Percentiles rank a stretch among this genome's conserved stretches.
These are phyloP conservation scores for Alloplasta piceator DNA, from an alignment of 2,888 invertebrate species.

Conservation along the genomic window DNA sequence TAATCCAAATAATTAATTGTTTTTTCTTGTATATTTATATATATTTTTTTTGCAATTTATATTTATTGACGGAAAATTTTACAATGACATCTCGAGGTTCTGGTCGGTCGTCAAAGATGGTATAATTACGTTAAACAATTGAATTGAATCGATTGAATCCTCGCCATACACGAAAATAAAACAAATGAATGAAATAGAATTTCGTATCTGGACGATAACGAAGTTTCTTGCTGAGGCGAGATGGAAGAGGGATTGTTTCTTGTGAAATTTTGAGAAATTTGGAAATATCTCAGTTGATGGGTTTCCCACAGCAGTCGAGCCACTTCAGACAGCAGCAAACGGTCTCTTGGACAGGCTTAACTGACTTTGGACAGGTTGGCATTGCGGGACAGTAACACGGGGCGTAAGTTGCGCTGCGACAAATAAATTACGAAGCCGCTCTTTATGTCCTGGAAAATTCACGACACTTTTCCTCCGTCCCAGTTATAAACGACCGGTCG, in stretches of 20 bases:
- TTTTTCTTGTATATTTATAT: conserved; percentile 2
- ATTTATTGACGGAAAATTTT: conserved; percentile 31
- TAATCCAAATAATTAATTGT: neutral
- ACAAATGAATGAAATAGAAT: neutral
- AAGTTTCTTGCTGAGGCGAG: neutral
- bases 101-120: neutral
- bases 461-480: neutral
- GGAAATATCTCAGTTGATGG: conserved; percentile 60
- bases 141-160: no score
- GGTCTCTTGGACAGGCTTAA: conserved; percentile 40
- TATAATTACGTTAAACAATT: neutral
- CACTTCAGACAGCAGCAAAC: conserved; percentile 68
- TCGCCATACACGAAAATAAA: neutral
- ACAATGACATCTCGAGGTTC: conserved; percentile 25
- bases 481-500: neutral
- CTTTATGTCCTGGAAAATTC: conserved; percentile 6
- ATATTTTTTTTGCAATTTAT: conserved; percentile 1
- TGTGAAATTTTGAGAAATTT: neutral
- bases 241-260: neutral
- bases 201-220: neutral
- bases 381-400: conserved; percentile 71
- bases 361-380: conserved; percentile 62
- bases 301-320: conserved; percentile 72
- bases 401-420: conserved; percentile 70
- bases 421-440: conserved; percentile 36